These are phyloP conservation scores for Cervus canadensis DNA, from an alignment of 2,113 vertebrate genomes.

Conservation along the genomic window DNA sequence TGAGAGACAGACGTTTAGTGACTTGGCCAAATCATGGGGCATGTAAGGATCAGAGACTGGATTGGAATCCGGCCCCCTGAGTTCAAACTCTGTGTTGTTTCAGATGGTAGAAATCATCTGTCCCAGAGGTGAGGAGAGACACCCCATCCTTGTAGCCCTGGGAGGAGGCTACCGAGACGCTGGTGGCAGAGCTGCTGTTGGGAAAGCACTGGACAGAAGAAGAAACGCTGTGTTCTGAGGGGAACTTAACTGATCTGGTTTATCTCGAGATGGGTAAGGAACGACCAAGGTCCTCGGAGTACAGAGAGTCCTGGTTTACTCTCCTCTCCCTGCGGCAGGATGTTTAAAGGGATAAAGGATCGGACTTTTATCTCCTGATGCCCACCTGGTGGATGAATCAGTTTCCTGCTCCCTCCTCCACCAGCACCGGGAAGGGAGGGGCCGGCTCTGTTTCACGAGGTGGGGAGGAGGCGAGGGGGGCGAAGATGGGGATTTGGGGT, in stretches of 20 bases:
- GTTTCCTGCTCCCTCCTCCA: constrained; percentile 35
- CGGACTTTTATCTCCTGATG: constrained; percentile 62
- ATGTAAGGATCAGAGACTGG: neutral
- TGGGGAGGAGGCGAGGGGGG: neutral
- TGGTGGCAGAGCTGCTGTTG: neutral
- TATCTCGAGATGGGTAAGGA: constrained; percentile 52
- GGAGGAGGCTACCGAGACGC: neutral
- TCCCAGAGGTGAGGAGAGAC: neutral
- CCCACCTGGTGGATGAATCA: constrained; percentile 76
- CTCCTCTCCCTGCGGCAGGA: constrained; percentile 70
- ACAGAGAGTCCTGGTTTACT: constrained; percentile 62
- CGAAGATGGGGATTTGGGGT: neutral
- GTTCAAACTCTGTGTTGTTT: neutral
- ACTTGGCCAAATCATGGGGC: neutral
- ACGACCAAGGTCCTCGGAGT: constrained; percentile 30
- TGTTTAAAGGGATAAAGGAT: constrained; percentile 72
- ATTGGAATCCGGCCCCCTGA: neutral
- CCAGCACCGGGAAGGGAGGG: neutral
- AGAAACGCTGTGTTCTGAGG: constrained; percentile 30
- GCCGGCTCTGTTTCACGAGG: neutral
- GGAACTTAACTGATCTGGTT: constrained; percentile 72
- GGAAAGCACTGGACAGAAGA: neutral
- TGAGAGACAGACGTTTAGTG: neutral
- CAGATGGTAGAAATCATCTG: neutral
- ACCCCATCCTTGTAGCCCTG: neutral